phyloP scores from a whole-genome alignment of 92 coral and sea anemone species.

The Actinernus sp. region DNA sequence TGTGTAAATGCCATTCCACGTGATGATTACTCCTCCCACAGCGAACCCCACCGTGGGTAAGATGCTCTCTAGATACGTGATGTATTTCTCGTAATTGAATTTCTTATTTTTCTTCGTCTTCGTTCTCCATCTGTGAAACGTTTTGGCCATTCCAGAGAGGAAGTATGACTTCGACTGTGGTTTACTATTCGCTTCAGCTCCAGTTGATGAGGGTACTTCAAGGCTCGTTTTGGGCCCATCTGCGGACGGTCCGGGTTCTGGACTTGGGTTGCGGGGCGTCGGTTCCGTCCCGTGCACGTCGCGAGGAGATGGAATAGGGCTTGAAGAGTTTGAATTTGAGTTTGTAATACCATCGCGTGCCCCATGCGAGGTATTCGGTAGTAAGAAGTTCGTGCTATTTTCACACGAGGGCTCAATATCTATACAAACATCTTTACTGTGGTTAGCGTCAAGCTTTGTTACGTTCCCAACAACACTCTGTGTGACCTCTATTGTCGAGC shows the following conservation, averaged over 20 bases:
- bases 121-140: conserved; percentile 90
- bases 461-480: not conserved
- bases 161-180: conserved; percentile 38
- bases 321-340: not conserved
- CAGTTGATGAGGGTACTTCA: conserved; percentile 9
- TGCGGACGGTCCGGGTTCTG: not conserved
- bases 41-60: conserved; percentile 93
- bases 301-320: not conserved
- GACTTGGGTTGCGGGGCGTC: not conserved
- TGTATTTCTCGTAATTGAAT: conserved; percentile 91
- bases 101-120: conserved; percentile 85
- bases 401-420: conserved; percentile 5
- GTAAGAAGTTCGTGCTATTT: not conserved
- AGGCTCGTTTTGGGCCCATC: conserved; percentile 2
- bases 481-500: not conserved
- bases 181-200: not conserved
- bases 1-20: conserved; percentile 90
- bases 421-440: conserved; percentile 4
- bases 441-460: too few species aligned
- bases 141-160: conserved; percentile 87
- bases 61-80: conserved; percentile 85
- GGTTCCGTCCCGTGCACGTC: not conserved
- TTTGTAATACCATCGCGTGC: not conserved
- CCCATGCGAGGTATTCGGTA: not conserved
- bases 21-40: conserved; percentile 89